These are phyloP conservation scores for Heliopora coerulea DNA, from an alignment of 92 coral and sea anemone species.

Conservation along the genomic window DNA sequence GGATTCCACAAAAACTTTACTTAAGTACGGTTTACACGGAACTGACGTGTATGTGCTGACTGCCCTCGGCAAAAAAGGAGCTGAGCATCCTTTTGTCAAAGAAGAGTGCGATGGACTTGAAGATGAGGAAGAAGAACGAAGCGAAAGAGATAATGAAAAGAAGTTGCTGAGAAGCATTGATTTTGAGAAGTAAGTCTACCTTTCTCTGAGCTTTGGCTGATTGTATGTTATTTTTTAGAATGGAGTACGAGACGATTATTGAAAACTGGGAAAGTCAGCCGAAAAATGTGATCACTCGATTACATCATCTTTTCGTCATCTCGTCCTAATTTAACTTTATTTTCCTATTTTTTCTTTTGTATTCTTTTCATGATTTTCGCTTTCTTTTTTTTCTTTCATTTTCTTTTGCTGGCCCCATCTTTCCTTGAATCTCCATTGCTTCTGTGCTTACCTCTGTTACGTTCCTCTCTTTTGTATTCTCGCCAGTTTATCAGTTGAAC, in stretches of 20 bases:
- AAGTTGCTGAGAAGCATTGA: constrained; percentile 66
- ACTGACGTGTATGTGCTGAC: constrained; percentile 71
- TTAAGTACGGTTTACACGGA: constrained; percentile 89
- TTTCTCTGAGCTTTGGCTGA: background rate
- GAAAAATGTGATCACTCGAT: no score
- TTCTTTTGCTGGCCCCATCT: no score
- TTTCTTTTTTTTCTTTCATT: background rate
- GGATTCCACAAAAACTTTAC: constrained; percentile 85
- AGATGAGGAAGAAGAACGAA: constrained; percentile 47
- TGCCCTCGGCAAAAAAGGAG: constrained; percentile 64
- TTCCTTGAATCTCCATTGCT: no score
- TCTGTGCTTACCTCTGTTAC: no score
- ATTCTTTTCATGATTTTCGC: background rate
- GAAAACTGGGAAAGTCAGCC: no score
- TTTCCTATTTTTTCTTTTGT: background rate
- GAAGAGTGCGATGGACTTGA: constrained; percentile 57
- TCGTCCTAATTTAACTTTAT: no score
- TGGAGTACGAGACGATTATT: no score
- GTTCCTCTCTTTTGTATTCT: background rate
- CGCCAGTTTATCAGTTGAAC: constrained; percentile 92
- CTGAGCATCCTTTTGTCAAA: constrained; percentile 66
- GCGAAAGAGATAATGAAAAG: constrained; percentile 43
- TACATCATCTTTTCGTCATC: no score
- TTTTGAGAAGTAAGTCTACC: constrained; percentile 60
- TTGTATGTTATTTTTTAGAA: no score